A percentile compares a stretch with the other conserved stretches of the same genome.
These are phyloP conservation scores for Scrobipalpa costella DNA, from an alignment of 2,888 invertebrate species.

Conservation along the genomic window DNA sequence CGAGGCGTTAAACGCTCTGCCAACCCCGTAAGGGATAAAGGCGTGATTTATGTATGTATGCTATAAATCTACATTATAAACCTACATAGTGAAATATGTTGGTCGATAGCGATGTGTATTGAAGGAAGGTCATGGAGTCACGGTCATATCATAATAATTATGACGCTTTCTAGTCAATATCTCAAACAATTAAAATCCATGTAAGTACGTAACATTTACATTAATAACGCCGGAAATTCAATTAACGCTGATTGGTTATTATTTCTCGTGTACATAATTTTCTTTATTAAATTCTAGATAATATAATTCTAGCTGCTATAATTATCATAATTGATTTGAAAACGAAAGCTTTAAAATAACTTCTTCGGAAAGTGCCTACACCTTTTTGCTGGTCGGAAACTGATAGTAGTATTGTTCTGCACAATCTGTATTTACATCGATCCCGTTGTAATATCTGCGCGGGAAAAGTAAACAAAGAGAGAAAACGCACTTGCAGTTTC, in stretches of 20 bases:
- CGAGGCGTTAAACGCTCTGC: no score
- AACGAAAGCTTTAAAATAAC: neutral
- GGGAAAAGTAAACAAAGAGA: neutral
- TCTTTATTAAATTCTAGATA: no score
- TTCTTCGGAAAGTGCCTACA: neutral
- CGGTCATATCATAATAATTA: no score
- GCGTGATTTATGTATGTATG: no score
- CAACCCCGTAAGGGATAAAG: no score
- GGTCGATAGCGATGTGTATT: no score
- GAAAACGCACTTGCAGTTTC: neutral
- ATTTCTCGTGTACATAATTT: neutral
- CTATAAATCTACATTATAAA: no score
- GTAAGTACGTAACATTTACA: no score
- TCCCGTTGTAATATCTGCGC: neutral
- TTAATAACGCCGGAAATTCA: conserved; percentile 2
- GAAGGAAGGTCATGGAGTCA: no score
- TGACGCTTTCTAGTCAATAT: neutral
- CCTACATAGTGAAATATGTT: no score
- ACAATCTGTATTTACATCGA: neutral
- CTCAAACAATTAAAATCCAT: neutral
- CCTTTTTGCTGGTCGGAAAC: neutral
- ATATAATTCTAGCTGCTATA: no score
- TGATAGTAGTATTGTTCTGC: neutral
- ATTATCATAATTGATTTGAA: neutral
- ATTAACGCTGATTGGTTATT: neutral